phyloP scores from a whole-genome alignment of 1,140 invertebrate species.

The Oscheius sp. region DNA sequence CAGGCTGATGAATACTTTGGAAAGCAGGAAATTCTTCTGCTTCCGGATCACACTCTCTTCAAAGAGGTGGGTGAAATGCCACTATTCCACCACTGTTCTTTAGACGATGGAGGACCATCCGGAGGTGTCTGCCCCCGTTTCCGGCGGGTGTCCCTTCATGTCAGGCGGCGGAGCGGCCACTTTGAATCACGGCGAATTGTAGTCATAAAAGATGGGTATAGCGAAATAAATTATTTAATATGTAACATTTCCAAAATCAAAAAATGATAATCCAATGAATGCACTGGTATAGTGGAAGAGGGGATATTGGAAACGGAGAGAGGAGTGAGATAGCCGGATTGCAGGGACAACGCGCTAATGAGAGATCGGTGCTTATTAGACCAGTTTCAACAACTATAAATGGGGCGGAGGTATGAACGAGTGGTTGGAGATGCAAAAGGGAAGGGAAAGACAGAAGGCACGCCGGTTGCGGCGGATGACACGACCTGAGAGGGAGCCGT shows the following conservation, averaged over 20 bases:
- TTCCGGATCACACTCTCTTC: conserved; percentile 26
- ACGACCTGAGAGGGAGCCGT: too few relatives aligned
- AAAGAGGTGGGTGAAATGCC: not conserved
- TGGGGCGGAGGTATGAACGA: too few relatives aligned
- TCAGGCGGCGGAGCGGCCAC: conserved; percentile 9
- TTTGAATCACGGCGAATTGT: conserved; percentile 5
- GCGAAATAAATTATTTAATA: not conserved
- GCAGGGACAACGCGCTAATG: too few relatives aligned
- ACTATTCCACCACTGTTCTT: not conserved
- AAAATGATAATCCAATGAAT: not conserved
- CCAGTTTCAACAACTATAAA: too few relatives aligned
- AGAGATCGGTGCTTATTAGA: too few relatives aligned
- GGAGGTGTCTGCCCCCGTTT: not conserved
- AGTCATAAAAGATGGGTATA: not conserved
- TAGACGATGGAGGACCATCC: not conserved
- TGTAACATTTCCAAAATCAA: not conserved
- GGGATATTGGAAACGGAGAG: too few relatives aligned
- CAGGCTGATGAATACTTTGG: conserved; percentile 18
- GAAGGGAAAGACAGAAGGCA: too few relatives aligned
- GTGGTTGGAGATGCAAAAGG: too few relatives aligned
- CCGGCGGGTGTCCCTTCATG: conserved; percentile 37
- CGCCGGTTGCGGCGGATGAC: too few relatives aligned
- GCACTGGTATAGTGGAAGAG: not conserved
- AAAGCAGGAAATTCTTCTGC: conserved; percentile 21
- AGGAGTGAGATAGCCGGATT: too few relatives aligned